These are phyloP conservation scores for Cottus gobio DNA, from an alignment of 2,113 vertebrate species.

Conservation along the genomic window DNA sequence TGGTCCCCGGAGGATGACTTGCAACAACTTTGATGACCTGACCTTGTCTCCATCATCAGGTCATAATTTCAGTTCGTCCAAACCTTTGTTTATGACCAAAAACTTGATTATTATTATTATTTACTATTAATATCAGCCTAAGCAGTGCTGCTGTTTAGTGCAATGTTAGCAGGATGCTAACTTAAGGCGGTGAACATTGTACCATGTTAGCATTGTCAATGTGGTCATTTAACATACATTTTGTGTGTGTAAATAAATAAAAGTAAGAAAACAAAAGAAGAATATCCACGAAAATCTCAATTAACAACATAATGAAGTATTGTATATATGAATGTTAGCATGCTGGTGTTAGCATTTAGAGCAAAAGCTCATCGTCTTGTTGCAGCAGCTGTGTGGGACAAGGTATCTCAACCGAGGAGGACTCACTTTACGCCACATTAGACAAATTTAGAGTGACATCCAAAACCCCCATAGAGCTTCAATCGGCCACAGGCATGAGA, in stretches of 20 bases:
- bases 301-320: neutral
- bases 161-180: neutral
- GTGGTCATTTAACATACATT: neutral
- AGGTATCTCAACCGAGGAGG: conserved; percentile 19
- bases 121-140: neutral
- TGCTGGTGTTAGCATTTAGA: neutral
- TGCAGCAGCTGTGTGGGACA: conserved; percentile 28
- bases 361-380: neutral
- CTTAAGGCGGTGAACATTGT: neutral
- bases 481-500: conserved; percentile 39
- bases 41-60: neutral
- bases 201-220: neutral
- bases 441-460: conserved; percentile 56
- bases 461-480: conserved; percentile 1
- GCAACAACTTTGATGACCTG: too few species aligned
- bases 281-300: neutral
- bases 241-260: neutral
- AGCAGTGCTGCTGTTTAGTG: neutral
- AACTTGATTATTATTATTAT: neutral
- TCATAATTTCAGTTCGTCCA: neutral
- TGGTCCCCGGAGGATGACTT: neutral
- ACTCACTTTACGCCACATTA: conserved; percentile 15
- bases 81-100: neutral
- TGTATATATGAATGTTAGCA: neutral
- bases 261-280: neutral